Conservation (phyloP, 2,797 vertebrate species). For the Salmo trutta region DNA sequence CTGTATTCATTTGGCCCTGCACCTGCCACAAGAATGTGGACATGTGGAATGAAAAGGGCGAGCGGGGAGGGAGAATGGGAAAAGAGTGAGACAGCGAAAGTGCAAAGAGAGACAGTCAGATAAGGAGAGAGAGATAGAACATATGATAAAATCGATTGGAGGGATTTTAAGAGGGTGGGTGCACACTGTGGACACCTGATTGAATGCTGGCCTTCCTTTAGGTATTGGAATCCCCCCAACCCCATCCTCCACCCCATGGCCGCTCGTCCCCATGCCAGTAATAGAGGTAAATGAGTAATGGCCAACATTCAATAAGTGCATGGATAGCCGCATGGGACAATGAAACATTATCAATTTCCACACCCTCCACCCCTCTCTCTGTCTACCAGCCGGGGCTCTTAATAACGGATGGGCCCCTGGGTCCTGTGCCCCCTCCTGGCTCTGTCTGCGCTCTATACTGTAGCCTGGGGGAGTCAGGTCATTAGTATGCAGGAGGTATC, state of each 20-base stretch:
- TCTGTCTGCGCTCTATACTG: background rate
- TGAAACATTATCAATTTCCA: background rate
- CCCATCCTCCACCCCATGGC: background rate
- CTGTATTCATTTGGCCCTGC: conserved; percentile 34
- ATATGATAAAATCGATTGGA: conserved; percentile 24
- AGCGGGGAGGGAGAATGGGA: conserved; percentile 8
- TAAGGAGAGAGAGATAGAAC: conserved; percentile 1
- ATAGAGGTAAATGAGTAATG: conserved; percentile 17
- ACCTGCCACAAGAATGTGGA: conserved; percentile 14
- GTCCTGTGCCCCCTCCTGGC: background rate
- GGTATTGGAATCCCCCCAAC: background rate
- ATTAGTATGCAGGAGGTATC: conserved; percentile 41
- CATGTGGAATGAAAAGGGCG: background rate
- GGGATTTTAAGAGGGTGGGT: background rate
- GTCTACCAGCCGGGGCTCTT: conserved; percentile 2
- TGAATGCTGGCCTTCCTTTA: background rate
- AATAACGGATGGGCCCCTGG: background rate
- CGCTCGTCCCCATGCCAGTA: background rate
- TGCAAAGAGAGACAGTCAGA: background rate
- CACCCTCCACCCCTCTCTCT: conserved; percentile 15
- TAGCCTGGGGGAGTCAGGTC: conserved; percentile 4
- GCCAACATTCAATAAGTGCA: conserved; percentile 13
- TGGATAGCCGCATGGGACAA: conserved; percentile 2
- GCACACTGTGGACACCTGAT: background rate
- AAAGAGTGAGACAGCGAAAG: background rate